Conservation (phyloP, 1,140 invertebrate genomes). For the Heterodera schachtii region DNA sequence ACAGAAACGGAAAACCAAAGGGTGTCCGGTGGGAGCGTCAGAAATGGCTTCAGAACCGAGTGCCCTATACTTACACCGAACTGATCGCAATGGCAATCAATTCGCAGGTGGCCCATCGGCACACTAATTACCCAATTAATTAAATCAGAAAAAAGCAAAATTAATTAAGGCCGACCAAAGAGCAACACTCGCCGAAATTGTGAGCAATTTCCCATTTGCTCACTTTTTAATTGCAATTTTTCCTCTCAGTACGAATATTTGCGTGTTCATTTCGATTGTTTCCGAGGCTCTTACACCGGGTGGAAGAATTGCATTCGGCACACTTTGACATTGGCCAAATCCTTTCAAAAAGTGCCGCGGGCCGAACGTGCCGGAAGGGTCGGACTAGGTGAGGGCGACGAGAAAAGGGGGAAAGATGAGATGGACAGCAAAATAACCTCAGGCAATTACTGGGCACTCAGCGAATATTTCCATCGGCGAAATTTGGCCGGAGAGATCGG, state of each 20-base stretch:
- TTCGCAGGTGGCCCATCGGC: neutral
- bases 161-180: neutral
- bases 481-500: neutral
- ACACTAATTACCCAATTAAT: neutral
- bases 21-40: neutral
- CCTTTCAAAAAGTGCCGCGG: neutral
- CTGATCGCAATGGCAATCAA: neutral
- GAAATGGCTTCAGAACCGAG: neutral
- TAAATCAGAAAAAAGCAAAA: too few relatives aligned
- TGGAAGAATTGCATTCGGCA: constrained; percentile 3
- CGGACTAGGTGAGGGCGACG: neutral
- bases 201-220: neutral
- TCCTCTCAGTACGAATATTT: neutral
- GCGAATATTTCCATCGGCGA: neutral
- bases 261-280: neutral
- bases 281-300: neutral
- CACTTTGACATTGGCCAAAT: neutral
- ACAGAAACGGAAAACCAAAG: neutral
- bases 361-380: neutral
- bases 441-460: neutral
- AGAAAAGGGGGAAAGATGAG: neutral
- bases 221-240: neutral
- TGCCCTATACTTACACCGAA: neutral
- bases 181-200: neutral
- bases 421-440: neutral